These are phyloP conservation scores for Smutsia gigantea DNA, from an alignment of 2,797 vertebrate species.

Conservation along the genomic window DNA sequence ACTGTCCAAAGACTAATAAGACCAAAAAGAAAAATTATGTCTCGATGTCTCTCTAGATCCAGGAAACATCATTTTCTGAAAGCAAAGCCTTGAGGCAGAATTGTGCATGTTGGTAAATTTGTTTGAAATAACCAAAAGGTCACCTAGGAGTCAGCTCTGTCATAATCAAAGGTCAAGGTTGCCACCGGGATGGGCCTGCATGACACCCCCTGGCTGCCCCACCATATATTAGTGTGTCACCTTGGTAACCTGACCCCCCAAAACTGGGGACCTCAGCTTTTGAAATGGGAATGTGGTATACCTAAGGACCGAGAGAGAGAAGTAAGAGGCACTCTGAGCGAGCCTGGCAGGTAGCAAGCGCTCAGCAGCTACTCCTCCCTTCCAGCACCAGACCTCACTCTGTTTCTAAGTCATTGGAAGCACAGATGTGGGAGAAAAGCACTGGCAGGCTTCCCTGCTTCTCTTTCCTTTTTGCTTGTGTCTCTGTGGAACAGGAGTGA, in stretches of 20 bases:
- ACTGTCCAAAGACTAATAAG: background rate
- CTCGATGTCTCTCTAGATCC: background rate
- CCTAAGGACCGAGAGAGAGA: background rate
- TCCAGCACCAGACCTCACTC: fast-evolving
- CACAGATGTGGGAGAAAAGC: background rate
- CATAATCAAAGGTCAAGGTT: background rate
- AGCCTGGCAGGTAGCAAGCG: background rate
- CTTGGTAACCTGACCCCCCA: background rate
- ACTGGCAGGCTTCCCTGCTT: background rate
- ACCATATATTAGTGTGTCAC: fast-evolving
- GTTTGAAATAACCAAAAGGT: constrained; percentile 18
- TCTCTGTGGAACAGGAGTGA: background rate
- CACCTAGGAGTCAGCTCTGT: background rate
- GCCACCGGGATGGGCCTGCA: background rate
- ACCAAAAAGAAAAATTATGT: background rate
- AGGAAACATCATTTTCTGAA: background rate
- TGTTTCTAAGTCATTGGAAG: background rate
- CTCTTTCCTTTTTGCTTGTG: background rate
- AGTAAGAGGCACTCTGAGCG: fast-evolving
- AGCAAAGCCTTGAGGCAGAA: background rate
- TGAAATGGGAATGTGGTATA: background rate
- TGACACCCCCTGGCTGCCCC: background rate
- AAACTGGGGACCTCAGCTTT: background rate
- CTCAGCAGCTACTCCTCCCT: fast-evolving
- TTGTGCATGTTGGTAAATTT: background rate